These are phyloP conservation scores for Rhombomys opimus DNA, from an alignment of 2,113 vertebrate genomes.

Conservation along the genomic window DNA sequence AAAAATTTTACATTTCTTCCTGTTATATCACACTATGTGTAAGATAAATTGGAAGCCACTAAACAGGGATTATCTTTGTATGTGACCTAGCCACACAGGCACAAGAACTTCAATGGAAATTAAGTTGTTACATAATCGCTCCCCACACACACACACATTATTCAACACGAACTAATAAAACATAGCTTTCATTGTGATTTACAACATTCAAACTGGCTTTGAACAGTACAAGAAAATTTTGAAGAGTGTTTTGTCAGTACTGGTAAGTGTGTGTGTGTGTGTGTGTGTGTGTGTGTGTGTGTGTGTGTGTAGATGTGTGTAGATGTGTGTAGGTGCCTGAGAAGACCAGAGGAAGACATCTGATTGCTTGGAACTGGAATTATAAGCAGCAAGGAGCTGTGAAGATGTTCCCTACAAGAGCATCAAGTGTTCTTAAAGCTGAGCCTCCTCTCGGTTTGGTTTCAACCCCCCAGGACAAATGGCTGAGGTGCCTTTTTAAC, in stretches of 20 bases:
- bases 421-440: background rate
- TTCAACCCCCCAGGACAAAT: background rate
- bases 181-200: background rate
- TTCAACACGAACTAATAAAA: background rate
- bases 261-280: background rate
- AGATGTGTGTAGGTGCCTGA: background rate
- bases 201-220: background rate
- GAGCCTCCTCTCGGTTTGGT: background rate
- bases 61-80: background rate
- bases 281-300: background rate
- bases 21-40: background rate
- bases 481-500: background rate
- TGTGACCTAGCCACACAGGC: background rate
- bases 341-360: background rate
- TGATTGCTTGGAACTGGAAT: background rate
- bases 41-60: background rate
- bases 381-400: background rate
- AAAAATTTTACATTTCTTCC: background rate
- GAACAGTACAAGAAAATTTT: background rate
- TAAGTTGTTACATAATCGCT: background rate
- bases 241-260: background rate
- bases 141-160: background rate
- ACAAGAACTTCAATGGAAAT: background rate
- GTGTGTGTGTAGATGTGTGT: background rate
- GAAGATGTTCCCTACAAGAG: background rate